phyloP scores from a whole-genome alignment of 2,797 vertebrate species.

The Cyprinella venusta region DNA sequence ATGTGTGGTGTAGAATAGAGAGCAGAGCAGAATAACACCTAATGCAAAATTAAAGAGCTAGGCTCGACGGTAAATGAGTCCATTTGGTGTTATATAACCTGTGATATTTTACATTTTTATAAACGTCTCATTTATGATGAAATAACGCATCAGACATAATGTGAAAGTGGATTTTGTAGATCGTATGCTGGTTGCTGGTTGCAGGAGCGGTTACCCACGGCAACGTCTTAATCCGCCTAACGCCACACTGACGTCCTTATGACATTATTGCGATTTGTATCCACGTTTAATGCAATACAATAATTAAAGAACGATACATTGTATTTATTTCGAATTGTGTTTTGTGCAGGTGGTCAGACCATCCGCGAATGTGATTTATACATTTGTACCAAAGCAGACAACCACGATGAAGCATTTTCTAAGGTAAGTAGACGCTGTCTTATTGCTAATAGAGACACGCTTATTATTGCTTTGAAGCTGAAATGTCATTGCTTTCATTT shows the following conservation, averaged over 20 bases:
- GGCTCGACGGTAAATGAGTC: constrained; percentile 11
- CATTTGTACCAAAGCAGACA: constrained; percentile 47
- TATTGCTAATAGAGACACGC: background rate
- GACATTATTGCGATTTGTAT: background rate
- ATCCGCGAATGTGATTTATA: constrained; percentile 13
- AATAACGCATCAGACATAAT: background rate
- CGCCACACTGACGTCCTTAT: constrained; percentile 1
- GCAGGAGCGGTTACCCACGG: constrained; percentile 8
- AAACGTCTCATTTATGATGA: background rate
- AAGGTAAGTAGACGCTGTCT: constrained; percentile 67
- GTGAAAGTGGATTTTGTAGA: background rate
- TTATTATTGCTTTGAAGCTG: constrained; percentile 1
- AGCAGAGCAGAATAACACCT: background rate
- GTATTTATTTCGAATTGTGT: constrained; percentile 14
- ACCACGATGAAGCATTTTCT: constrained; percentile 83
- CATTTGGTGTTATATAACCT: background rate
- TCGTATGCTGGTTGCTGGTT: background rate
- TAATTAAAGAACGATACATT: background rate
- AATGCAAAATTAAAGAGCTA: background rate
- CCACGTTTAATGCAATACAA: background rate
- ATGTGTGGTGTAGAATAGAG: constrained; percentile 5
- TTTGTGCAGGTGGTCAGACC: constrained; percentile 45
- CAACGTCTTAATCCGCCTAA: constrained; percentile 36
- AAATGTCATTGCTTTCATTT: background rate
- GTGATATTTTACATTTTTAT: background rate